Percentiles rank a stretch among this genome's conserved stretches.
phyloP scores from a whole-genome alignment of 2,113 vertebrate genomes.

The Oncorhynchus clarkii region DNA sequence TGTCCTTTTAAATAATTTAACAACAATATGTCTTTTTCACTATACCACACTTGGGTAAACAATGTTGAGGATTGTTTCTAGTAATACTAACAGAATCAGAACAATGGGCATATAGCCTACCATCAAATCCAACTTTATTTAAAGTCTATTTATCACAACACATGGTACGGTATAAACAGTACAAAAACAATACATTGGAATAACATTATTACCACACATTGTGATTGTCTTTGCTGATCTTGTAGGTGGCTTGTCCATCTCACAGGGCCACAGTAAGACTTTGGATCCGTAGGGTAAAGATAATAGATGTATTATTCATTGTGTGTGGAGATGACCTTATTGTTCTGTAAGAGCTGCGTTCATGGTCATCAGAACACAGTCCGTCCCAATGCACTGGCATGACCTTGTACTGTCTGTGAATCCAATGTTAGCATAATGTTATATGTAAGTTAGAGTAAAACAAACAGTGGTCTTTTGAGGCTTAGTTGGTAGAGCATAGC shows the following conservation, averaged over 20 bases:
- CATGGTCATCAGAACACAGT: not conserved
- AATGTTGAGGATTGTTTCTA: no score
- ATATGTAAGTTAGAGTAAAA: not conserved
- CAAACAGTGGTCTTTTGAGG: no score
- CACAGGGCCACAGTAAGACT: no score
- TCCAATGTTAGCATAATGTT: not conserved
- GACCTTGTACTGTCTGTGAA: not conserved
- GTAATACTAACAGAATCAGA: no score
- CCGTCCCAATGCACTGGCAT: not conserved
- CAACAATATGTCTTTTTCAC: no score
- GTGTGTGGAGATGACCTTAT: not conserved
- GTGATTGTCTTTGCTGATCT: not conserved
- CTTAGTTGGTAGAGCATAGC: no score
- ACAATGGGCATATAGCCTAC: no score
- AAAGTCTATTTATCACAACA: no score
- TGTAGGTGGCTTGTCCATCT: not conserved
- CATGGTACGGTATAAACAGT: not conserved
- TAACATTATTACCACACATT: not conserved
- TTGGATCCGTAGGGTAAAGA: not conserved
- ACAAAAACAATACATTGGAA: not conserved
- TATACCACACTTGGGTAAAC: no score
- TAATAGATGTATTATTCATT: not conserved
- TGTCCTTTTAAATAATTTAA: no score
- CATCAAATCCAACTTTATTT: no score
- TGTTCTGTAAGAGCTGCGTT: not conserved